A percentile compares a stretch with the other conserved stretches of the same genome.
phyloP scores from a whole-genome alignment of 2,888 invertebrate species.

The Campoplex capitator region DNA sequence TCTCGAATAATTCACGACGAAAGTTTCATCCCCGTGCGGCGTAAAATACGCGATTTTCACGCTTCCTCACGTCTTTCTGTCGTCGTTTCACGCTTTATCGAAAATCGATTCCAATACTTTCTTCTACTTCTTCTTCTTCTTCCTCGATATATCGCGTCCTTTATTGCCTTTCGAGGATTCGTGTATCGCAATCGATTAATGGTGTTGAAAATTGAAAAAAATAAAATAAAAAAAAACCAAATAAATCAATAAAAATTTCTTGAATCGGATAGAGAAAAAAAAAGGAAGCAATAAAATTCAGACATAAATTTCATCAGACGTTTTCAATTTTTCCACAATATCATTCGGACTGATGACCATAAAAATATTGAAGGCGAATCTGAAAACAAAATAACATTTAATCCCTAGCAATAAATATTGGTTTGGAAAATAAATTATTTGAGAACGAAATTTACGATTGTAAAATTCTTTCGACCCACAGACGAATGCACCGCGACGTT shows the following conservation, averaged over 20 bases:
- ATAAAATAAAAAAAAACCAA: neutral
- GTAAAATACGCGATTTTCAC: conserved; percentile 32
- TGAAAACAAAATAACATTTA: neutral
- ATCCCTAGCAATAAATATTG: neutral
- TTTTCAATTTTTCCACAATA: neutral
- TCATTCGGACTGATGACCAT: no score
- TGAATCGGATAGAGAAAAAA: neutral
- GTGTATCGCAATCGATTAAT: neutral
- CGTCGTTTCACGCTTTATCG: conserved; percentile 53
- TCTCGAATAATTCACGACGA: conserved; percentile 69
- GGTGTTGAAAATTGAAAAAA: neutral
- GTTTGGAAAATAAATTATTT: neutral
- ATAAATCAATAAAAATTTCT: neutral
- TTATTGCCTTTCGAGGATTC: neutral
- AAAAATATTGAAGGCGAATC: neutral
- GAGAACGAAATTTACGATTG: neutral
- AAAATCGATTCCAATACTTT: conserved; percentile 53
- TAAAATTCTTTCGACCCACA: neutral
- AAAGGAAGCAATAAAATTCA: neutral
- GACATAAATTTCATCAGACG: neutral
- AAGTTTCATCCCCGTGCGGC: neutral
- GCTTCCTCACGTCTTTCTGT: conserved; percentile 52
- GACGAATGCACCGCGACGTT: neutral
- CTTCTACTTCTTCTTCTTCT: neutral
- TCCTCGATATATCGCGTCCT: neutral